A percentile compares a stretch with the other conserved stretches of the same genome.
Conservation (phyloP, 2,888 invertebrate genomes). For the Mythimna albipuncta region DNA sequence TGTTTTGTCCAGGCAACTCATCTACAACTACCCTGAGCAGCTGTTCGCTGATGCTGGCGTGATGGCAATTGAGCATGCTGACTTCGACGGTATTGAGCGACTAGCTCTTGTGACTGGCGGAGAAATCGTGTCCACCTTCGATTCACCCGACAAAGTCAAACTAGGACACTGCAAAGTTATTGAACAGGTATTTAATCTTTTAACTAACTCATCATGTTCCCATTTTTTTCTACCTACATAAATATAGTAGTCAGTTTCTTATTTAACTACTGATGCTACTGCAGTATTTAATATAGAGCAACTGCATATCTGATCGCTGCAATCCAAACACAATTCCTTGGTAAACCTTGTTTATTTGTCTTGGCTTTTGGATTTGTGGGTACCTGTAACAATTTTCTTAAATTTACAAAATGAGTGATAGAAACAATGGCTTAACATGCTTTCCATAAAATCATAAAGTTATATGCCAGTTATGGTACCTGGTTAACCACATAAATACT, state of each 20-base stretch:
- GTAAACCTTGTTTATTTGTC: background rate
- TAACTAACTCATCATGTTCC: no score
- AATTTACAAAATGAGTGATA: background rate
- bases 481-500: no score
- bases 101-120: conserved; percentile 99
- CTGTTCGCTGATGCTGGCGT: conserved; percentile 99
- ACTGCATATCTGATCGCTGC: background rate
- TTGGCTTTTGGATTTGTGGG: background rate
- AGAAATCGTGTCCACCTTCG: conserved; percentile 99
- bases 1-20: conserved; percentile 94
- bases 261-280: background rate
- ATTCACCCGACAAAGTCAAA: conserved; percentile 97
- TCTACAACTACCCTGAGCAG: conserved; percentile 99
- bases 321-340: background rate
- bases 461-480: no score
- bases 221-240: background rate
- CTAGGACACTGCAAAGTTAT: conserved; percentile 98
- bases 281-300: background rate
- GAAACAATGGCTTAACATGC: background rate
- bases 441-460: background rate
- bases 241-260: background rate
- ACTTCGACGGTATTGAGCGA: conserved; percentile 99
- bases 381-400: background rate
- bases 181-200: conserved; percentile 93
- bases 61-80: conserved; percentile 99